A percentile compares a stretch with the other conserved stretches of the same genome.
Conservation (phyloP, 1,140 invertebrate species). For the Pogonus chalceus region DNA sequence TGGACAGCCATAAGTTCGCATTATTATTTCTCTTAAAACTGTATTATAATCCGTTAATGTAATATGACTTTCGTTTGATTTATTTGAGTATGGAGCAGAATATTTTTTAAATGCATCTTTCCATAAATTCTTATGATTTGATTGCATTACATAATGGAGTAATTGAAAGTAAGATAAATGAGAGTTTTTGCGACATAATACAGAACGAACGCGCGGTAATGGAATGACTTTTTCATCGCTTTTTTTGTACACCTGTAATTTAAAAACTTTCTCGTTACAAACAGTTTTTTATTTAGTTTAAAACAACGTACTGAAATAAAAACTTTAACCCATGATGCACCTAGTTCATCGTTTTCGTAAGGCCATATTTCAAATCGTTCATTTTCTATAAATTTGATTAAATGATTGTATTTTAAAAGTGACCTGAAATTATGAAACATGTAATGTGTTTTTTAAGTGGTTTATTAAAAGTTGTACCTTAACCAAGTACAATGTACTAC, state of each 20-base stretch:
- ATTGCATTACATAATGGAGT: constrained; percentile 67
- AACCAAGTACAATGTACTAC: constrained; percentile 58
- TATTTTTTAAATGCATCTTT: constrained; percentile 74
- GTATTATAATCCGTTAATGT: constrained; percentile 43
- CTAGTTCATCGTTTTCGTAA: constrained; percentile 45
- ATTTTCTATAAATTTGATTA: constrained; percentile 35
- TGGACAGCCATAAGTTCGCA: constrained; percentile 61
- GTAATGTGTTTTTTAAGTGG: too few relatives aligned
- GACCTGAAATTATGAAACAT: constrained; percentile 26
- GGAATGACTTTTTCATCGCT: constrained; percentile 57
- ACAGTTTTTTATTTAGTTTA: background rate
- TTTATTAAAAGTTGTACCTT: constrained; percentile 34
- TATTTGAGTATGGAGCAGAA: constrained; percentile 40
- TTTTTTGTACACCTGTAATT: constrained; percentile 48
- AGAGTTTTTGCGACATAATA: constrained; percentile 40
- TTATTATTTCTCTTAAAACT: constrained; percentile 57
- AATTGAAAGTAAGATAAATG: constrained; percentile 65
- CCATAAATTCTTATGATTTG: constrained; percentile 74
- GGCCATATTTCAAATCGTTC: constrained; percentile 32
- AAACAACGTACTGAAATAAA: constrained; percentile 41
- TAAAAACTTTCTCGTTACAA: constrained; percentile 3
- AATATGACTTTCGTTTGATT: constrained; percentile 30
- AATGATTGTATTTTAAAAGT: constrained; percentile 41
- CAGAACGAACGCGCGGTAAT: constrained; percentile 49
- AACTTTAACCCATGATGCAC: constrained; percentile 47